Conservation (phyloP, 2,888 invertebrate species). For the Spisula subtruncata region DNA sequence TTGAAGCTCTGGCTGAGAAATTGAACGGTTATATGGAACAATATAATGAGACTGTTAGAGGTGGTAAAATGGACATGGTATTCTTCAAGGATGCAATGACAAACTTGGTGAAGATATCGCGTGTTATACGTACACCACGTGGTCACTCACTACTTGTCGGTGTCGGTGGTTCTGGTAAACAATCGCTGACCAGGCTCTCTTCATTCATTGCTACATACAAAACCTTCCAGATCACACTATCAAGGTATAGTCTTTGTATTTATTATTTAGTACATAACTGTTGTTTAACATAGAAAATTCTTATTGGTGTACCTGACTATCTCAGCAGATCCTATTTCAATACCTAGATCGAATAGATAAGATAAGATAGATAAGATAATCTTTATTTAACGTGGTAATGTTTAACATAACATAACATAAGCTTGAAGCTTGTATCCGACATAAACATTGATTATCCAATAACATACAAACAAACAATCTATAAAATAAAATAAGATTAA, state of each 20-base stretch:
- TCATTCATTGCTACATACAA: constrained; percentile 99
- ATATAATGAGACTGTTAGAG: constrained; percentile 87
- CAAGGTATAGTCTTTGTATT: constrained; percentile 89
- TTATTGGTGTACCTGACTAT: neutral
- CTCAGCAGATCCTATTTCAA: neutral
- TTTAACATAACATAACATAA: no score
- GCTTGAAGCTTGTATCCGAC: no score
- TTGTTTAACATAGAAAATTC: no score
- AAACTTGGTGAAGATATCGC: constrained; percentile 97
- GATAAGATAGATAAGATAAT: no score
- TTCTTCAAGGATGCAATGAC: constrained; percentile 94
- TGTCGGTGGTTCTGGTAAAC: constrained; percentile 99
- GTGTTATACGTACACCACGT: constrained; percentile 97
- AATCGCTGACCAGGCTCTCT: constrained; percentile 97
- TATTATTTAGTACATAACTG: neutral
- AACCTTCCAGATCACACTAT: constrained; percentile 97
- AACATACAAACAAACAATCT: no score
- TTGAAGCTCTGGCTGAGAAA: constrained; percentile 91
- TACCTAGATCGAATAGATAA: neutral
- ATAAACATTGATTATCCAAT: no score
- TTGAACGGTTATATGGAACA: constrained; percentile 84
- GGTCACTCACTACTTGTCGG: constrained; percentile 98
- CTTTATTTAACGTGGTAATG: no score
- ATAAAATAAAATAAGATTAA: no score
- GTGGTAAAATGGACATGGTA: constrained; percentile 88